Evolutionary conservation across 2,797 vertebrate genomes (phyloP).

Genomic region (Kryptolebias ocellatus): DNA sequence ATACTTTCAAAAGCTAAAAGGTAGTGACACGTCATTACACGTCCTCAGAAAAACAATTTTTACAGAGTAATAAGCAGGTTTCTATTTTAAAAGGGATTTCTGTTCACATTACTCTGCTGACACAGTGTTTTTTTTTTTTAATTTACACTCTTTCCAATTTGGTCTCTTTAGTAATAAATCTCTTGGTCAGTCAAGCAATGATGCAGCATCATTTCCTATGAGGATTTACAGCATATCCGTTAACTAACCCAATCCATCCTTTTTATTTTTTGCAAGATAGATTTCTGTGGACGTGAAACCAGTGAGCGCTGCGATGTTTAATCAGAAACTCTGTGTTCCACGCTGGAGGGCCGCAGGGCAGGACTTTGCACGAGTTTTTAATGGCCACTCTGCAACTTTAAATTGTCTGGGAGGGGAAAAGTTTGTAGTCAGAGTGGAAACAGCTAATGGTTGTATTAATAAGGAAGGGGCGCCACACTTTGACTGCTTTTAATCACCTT

Average conservation of each 20-base stretch:
- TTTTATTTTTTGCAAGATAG: conserved; percentile 30
- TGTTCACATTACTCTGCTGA: conserved; percentile 5
- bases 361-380: conserved; percentile 34
- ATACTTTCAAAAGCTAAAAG: too few species aligned
- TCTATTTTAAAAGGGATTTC: conserved; percentile 8
- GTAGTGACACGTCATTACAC: neutral
- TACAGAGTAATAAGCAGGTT: neutral
- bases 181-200: conserved; percentile 28
- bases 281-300: conserved; percentile 29
- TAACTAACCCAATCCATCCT: conserved; percentile 9
- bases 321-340: conserved; percentile 28
- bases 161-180: conserved; percentile 15
- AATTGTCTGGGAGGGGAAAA: conserved; percentile 44
- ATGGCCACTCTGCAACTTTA: conserved; percentile 44
- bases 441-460: conserved; percentile 53
- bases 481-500: conserved; percentile 41
- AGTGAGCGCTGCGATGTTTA: conserved; percentile 36
- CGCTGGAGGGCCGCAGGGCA: conserved; percentile 6
- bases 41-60: conserved; percentile 1
- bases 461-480: conserved; percentile 40
- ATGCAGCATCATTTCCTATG: conserved; percentile 7
- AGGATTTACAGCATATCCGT: conserved; percentile 41
- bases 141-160: conserved; percentile 1
- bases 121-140: conserved; percentile 23
- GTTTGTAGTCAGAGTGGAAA: conserved; percentile 39